Conservation (phyloP, 2,113 vertebrate genomes). For the Sus scrofa region T2T-Sscrofa CM000830.6:43667501-43668000, state of each 20-base stretch:
- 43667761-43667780: conserved; percentile 59
- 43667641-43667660: conserved; percentile 57
- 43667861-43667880: conserved; percentile 36
- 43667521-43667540: conserved; percentile 81
- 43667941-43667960: neutral
- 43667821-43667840: neutral
- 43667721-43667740: neutral
- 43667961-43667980: conserved; percentile 49
- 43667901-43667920: neutral
- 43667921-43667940: neutral
- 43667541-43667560: conserved; percentile 73
- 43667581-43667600: conserved; percentile 4
- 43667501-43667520: conserved; percentile 85
- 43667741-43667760: conserved; percentile 8
- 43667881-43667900: conserved; percentile 13
- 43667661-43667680: conserved; percentile 67
- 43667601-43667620: conserved; percentile 45
- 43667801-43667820: conserved; percentile 21
- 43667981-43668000: conserved; percentile 41
- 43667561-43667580: conserved; percentile 58
- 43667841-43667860: neutral
- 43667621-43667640: conserved; percentile 53
- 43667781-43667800: neutral
- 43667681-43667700: conserved; percentile 57
- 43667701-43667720: conserved; percentile 55